Percentiles rank a stretch among this genome's conserved stretches.
These are phyloP conservation scores for Trichonephila inaurata DNA, from an alignment of 1,140 invertebrate species.

Conservation along the genomic window DNA sequence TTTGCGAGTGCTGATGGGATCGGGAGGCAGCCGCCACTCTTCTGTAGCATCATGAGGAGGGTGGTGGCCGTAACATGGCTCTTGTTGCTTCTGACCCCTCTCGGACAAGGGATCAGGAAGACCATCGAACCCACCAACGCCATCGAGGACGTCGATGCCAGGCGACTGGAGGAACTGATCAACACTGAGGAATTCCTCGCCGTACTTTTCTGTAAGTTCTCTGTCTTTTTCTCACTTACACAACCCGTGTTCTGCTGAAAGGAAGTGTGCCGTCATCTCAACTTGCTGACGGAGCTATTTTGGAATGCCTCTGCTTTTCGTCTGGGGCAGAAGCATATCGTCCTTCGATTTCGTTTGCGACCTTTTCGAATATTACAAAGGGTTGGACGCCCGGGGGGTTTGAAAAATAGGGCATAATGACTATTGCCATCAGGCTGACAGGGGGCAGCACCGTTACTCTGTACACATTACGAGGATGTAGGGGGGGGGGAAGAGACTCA, in stretches of 20 bases:
- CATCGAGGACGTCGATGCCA: slow-evolving; percentile 94
- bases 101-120: background rate
- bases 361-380: background rate
- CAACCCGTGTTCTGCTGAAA: background rate
- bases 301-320: background rate
- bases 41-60: background rate
- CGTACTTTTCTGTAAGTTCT: slow-evolving; percentile 96
- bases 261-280: background rate
- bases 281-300: background rate
- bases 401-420: background rate
- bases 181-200: slow-evolving; percentile 95
- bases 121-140: slow-evolving; percentile 79
- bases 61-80: background rate
- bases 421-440: background rate
- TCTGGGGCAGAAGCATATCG: background rate
- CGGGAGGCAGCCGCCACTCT: background rate
- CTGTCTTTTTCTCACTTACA: background rate
- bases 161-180: slow-evolving; percentile 92
- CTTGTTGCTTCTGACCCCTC: slow-evolving; percentile 6
- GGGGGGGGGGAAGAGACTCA: too few relatives aligned
- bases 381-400: background rate
- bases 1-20: slow-evolving; percentile 5
- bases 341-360: background rate
- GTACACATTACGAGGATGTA: background rate
- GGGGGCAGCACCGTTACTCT: background rate